Evolutionary conservation across 2,797 vertebrate species (phyloP), one percentile per base, ranked within the genome.

Genomic region (Periparus ater): DNA sequence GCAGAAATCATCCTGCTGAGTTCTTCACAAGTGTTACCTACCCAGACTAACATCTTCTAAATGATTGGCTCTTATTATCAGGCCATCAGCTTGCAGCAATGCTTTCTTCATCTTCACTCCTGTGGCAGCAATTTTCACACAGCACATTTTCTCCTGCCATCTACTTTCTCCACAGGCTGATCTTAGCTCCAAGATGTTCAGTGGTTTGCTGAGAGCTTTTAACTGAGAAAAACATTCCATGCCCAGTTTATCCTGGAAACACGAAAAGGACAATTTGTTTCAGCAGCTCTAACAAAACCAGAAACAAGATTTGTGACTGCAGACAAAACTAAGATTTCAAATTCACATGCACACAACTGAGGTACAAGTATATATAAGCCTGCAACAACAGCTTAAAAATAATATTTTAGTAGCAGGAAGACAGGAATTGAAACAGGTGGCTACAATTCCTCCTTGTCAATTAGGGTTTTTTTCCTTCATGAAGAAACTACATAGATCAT

Each of bases 41-140:
- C 99, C 99, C 25, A 98, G 97, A 77, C 93, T 97, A 62, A 98
- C 96, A 58, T 98, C 98, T 91, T 99, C 98, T 72, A 98, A 92
- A 84, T 98, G 97, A 96, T 98, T 99, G 23, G 99, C 99, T 93
- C 98, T 98, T 88, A 98, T 97, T 62, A 99, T 95, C 11, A 99
- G 97, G 58, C 98, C 98, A 97, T 98, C 98, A 76, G 98, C 98
- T 91, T 98, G 98, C n/a, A 99, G 97, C 60, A 99, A 94, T 23
- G 97, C 98, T 95, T 98, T 98, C 96, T 99, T 99, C 48, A 98
- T 95, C 53, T 98, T 98, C 93, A 98, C 97, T 25, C 98, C 98
- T 12, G 97, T 97, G 23, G 98, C 98, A 42, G 98, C 98, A 10
- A 97, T 96, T 91, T 98, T 98, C 67, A 99, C 97, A 58, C 97